These are phyloP conservation scores for Drosophila falleni DNA, from an alignment of 2,888 invertebrate genomes.

Conservation along the genomic window DNA sequence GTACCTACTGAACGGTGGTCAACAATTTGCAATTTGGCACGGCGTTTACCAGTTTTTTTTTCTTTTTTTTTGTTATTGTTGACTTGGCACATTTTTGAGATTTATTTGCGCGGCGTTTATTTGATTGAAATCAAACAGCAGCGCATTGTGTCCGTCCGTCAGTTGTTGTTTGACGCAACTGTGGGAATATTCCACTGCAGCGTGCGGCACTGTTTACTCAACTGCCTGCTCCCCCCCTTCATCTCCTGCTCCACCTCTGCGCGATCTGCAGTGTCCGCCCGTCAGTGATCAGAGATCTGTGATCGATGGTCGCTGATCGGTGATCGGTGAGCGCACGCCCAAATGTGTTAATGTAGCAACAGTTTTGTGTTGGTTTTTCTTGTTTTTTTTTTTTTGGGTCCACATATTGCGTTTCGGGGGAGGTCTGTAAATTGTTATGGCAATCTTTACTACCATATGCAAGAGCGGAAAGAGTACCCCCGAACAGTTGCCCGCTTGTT, in stretches of 20 bases:
- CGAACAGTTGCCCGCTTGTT: conserved; percentile 9
- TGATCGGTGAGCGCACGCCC: conserved; percentile 53
- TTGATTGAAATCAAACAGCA: conserved; percentile 66
- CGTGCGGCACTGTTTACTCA: conserved; percentile 55
- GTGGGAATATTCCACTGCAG: conserved; percentile 78
- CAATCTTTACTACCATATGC: conserved; percentile 26
- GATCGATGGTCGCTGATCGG: conserved; percentile 34
- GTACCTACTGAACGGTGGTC: conserved; percentile 6
- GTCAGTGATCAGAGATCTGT: background rate
- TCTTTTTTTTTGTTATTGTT: conserved; percentile 54
- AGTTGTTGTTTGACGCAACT: conserved; percentile 62
- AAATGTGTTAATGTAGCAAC: conserved; percentile 75
- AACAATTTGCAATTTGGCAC: conserved; percentile 48
- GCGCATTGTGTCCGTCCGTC: conserved; percentile 28
- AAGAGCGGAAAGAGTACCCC: background rate
- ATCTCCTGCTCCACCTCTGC: background rate
- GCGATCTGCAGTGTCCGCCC: background rate
- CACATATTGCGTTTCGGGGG: conserved; percentile 25
- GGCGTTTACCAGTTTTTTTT: conserved; percentile 45
- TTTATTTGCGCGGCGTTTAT: conserved; percentile 61
- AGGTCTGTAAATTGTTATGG: conserved; percentile 54
- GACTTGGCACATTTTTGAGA: conserved; percentile 74
- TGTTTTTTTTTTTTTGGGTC: background rate
- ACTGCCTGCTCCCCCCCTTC: conserved; percentile 19
- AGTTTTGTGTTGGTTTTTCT: conserved; percentile 55